Evolutionary conservation across 2,888 invertebrate genomes (phyloP).

Genomic region (Meganola albula): DNA sequence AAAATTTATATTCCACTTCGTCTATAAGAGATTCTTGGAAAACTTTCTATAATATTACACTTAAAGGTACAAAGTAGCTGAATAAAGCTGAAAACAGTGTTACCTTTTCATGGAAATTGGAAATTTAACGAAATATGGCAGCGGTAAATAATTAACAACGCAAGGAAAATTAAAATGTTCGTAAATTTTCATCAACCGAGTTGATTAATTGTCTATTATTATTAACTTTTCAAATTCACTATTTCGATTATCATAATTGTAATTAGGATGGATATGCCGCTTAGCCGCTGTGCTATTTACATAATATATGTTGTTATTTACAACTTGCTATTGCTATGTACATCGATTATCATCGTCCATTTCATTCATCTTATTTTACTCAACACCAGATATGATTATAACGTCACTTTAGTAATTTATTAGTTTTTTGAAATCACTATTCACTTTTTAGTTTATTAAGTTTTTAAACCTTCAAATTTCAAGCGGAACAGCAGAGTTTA

Average conservation of each 20-base stretch:
- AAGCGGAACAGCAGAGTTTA: constrained; percentile 35
- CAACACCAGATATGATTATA: constrained; percentile 38
- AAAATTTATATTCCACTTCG: too few species aligned
- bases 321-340: constrained; percentile 58
- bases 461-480: constrained; percentile 32
- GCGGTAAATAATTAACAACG: too few species aligned
- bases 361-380: constrained; percentile 18
- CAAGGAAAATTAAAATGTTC: too few species aligned
- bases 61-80: too few species aligned
- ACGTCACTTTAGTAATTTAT: constrained; percentile 26
- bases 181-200: constrained; percentile 28
- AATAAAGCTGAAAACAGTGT: too few species aligned
- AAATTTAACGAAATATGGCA: too few species aligned
- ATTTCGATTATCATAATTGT: constrained; percentile 44
- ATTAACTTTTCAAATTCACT: constrained; percentile 37
- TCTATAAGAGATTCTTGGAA: too few species aligned
- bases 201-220: constrained; percentile 25
- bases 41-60: too few species aligned
- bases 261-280: constrained; percentile 71
- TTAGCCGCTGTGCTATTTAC: constrained; percentile 53
- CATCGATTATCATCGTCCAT: constrained; percentile 36
- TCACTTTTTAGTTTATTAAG: constrained; percentile 19
- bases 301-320: constrained; percentile 44
- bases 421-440: constrained; percentile 20
- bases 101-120: too few species aligned